These are phyloP conservation scores for Tetragonula clypearis DNA, from an alignment of 1,140 invertebrate genomes.

Conservation along the genomic window DNA sequence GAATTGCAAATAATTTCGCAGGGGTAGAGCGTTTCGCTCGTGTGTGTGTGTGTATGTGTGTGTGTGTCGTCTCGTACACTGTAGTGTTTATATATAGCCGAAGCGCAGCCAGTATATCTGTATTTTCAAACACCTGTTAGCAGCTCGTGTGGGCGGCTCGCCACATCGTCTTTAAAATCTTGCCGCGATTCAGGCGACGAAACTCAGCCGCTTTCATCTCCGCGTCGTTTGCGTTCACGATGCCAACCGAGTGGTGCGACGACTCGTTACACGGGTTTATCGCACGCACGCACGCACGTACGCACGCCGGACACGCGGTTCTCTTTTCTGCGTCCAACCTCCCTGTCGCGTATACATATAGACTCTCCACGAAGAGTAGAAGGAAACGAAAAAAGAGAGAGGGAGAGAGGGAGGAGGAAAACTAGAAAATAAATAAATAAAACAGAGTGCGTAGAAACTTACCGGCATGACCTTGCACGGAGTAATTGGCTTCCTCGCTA, in stretches of 20 bases:
- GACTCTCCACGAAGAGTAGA: too few species aligned
- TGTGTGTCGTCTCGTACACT: neutral
- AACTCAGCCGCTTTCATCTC: neutral
- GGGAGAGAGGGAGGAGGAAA: neutral
- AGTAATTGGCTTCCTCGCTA: constrained; percentile 79
- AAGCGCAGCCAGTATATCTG: constrained; percentile 71
- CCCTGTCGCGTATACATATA: neutral
- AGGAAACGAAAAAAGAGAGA: too few species aligned
- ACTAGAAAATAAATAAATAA: neutral
- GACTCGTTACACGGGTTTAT: neutral
- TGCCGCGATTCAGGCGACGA: constrained; percentile 15
- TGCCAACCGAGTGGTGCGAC: neutral
- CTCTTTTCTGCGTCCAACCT: neutral
- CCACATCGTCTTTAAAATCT: constrained; percentile 68
- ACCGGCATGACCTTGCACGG: constrained; percentile 75
- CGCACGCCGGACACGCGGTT: neutral
- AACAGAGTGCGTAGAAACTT: constrained; percentile 58
- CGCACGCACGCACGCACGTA: too few species aligned
- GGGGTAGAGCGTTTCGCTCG: neutral
- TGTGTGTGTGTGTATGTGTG: neutral
- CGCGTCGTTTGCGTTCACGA: neutral
- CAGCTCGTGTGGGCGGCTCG: constrained; percentile 63
- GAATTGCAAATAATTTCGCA: constrained; percentile 21
- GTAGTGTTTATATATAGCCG: neutral
- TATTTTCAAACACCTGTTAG: constrained; percentile 80